Percentiles rank a stretch among this genome's conserved stretches.
Conservation (phyloP, 2,797 vertebrate species). For the Labeo calbasu region DNA sequence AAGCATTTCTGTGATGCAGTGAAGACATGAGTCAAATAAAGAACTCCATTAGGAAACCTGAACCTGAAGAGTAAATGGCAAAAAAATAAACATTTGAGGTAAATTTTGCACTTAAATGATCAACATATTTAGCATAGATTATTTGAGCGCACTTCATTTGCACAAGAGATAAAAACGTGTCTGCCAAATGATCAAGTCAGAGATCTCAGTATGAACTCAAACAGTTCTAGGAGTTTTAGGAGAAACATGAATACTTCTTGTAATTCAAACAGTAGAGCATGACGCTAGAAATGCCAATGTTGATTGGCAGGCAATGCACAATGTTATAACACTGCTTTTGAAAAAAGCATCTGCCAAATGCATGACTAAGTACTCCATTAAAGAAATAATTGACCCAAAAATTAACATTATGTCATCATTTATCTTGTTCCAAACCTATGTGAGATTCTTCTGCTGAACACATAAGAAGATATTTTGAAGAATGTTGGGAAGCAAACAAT, state of each 20-base stretch:
- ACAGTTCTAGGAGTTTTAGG: background rate
- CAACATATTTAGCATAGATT: too few relatives aligned
- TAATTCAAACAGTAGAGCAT: background rate
- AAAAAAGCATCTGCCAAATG: background rate
- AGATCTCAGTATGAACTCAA: background rate
- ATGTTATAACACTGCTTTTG: background rate
- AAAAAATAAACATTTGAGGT: too few relatives aligned
- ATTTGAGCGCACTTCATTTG: too few relatives aligned
- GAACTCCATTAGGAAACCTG: too few relatives aligned
- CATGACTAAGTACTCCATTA: background rate
- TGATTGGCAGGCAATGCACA: too few relatives aligned
- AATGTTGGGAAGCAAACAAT: background rate
- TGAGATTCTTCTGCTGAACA: background rate
- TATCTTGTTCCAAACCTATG: background rate
- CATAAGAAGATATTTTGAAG: background rate
- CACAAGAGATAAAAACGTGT: too few relatives aligned
- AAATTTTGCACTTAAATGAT: too few relatives aligned
- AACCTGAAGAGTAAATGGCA: too few relatives aligned
- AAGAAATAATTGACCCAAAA: background rate
- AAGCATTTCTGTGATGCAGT: too few relatives aligned
- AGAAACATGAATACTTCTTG: background rate
- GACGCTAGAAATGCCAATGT: background rate
- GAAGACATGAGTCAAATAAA: too few relatives aligned
- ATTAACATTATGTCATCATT: background rate
- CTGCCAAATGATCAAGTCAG: background rate